Evolutionary conservation across 2,888 invertebrate genomes (phyloP).

Genomic region (Sesia apiformis): DNA sequence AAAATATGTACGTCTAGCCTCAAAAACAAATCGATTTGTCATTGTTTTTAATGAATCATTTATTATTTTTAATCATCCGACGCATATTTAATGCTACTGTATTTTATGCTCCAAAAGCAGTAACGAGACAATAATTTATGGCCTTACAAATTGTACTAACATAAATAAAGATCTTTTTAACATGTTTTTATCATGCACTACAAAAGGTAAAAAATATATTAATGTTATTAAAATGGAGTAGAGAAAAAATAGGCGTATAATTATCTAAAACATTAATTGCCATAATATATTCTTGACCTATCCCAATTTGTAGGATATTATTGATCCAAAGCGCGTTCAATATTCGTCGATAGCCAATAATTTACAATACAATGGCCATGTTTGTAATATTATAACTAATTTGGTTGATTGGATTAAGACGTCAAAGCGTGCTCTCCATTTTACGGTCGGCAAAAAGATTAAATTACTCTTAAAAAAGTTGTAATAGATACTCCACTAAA

Average conservation of each 20-base stretch:
- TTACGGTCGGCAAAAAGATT: constrained; percentile 61
- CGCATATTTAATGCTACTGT: neutral
- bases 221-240: neutral
- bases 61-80: neutral
- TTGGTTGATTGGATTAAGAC: constrained; percentile 68
- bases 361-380: constrained; percentile 35
- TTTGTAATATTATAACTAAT: constrained; percentile 53
- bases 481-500: constrained; percentile 1
- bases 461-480: constrained; percentile 24
- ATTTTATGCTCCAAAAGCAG: neutral
- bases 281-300: constrained; percentile 42
- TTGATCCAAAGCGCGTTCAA: constrained; percentile 32
- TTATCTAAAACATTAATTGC: constrained; percentile 1
- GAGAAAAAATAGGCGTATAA: neutral
- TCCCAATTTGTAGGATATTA: constrained; percentile 52
- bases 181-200: neutral
- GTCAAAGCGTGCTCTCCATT: constrained; percentile 49
- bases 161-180: neutral
- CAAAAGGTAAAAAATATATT: neutral
- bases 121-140: no score
- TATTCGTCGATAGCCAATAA: constrained; percentile 40
- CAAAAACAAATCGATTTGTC: neutral
- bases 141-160: no score
- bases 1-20: neutral
- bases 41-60: neutral